These are phyloP conservation scores for Drosophila hydei DNA, from an alignment of 1,140 invertebrate species.

Conservation along the genomic window DNA sequence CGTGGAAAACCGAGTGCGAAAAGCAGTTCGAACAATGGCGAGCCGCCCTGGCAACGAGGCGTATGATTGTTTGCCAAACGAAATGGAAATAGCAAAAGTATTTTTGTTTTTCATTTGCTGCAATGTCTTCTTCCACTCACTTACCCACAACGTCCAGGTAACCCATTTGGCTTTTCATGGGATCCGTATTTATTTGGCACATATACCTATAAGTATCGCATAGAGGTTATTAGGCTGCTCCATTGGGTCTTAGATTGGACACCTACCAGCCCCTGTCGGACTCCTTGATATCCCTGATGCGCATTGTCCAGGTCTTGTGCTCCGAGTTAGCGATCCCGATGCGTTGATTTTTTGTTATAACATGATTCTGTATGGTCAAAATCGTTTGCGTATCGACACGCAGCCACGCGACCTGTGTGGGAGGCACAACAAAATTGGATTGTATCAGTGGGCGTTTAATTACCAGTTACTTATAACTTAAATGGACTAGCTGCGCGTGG, in stretches of 20 bases:
- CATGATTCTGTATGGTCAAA: constrained; percentile 93
- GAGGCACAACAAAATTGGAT: constrained; percentile 7
- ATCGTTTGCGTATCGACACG: constrained; percentile 96
- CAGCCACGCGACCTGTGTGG: constrained; percentile 92
- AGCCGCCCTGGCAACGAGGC: constrained; percentile 52
- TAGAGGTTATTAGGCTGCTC: not conserved
- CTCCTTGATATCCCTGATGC: constrained; percentile 91
- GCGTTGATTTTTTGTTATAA: constrained; percentile 94
- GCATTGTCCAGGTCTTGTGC: constrained; percentile 93
- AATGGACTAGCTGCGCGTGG: not conserved
- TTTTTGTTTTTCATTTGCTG: not conserved
- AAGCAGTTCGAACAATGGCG: constrained; percentile 56
- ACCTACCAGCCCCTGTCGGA: constrained; percentile 90
- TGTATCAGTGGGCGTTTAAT: constrained; percentile 8
- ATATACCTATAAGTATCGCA: constrained; percentile 86
- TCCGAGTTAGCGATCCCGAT: constrained; percentile 94
- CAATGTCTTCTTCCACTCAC: constrained; percentile 69
- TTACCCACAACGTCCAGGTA: constrained; percentile 94
- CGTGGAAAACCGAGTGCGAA: constrained; percentile 21
- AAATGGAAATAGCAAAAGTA: constrained; percentile 53
- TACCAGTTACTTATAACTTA: not conserved
- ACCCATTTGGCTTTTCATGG: constrained; percentile 94
- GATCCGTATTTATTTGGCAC: constrained; percentile 93
- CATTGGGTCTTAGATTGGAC: not conserved
- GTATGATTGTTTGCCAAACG: constrained; percentile 75